These are phyloP conservation scores for Chiloscyllium plagiosum DNA, from an alignment of 2,113 vertebrate genomes.

Conservation along the genomic window DNA sequence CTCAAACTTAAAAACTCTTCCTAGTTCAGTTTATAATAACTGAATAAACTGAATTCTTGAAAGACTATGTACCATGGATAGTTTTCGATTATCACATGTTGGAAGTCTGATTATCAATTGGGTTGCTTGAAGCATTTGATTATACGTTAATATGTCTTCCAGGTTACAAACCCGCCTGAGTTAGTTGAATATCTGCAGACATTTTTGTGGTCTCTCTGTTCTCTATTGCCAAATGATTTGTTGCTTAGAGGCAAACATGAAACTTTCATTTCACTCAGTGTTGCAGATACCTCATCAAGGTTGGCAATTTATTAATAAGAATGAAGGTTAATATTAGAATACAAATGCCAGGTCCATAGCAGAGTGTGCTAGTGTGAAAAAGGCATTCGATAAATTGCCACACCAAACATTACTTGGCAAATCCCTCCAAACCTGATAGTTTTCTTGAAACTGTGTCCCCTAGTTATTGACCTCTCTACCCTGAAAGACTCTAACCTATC, in stretches of 20 bases:
- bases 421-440: too few species aligned
- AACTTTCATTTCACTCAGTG: constrained; percentile 2
- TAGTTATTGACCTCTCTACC: too few species aligned
- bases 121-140: neutral
- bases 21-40: neutral
- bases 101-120: neutral
- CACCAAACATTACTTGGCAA: too few species aligned
- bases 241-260: neutral
- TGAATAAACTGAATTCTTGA: neutral
- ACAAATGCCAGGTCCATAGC: neutral
- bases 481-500: too few species aligned
- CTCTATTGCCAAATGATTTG: neutral
- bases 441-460: too few species aligned
- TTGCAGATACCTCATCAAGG: neutral
- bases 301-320: neutral
- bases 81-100: neutral
- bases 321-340: neutral
- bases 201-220: neutral
- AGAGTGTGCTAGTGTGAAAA: neutral
- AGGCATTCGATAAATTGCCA: too few species aligned
- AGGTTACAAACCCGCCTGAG: neutral
- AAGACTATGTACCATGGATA: neutral
- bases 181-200: neutral
- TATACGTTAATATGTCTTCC: neutral
- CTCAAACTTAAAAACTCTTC: neutral